These are phyloP conservation scores for Oophaga pumilio DNA, from an alignment of 2,113 vertebrate genomes.

Conservation along the genomic window DNA sequence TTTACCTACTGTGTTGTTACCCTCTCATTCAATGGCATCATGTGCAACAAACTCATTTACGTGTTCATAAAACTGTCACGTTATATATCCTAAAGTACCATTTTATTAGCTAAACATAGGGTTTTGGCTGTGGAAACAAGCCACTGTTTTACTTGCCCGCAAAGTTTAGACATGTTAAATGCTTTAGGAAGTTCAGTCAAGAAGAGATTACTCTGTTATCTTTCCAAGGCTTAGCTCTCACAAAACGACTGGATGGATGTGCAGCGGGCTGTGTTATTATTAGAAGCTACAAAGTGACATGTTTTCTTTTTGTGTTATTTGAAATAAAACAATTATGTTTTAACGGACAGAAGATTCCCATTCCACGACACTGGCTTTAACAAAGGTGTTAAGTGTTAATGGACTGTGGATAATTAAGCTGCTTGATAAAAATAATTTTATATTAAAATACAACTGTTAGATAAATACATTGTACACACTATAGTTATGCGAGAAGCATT, in stretches of 20 bases:
- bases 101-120: conserved; percentile 48
- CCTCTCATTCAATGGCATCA: conserved; percentile 9
- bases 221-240: conserved; percentile 32
- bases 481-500: neutral
- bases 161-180: conserved; percentile 38
- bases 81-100: conserved; percentile 27
- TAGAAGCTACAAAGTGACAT: conserved; percentile 16
- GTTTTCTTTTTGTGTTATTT: conserved; percentile 17
- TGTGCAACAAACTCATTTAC: conserved; percentile 4
- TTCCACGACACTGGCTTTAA: neutral
- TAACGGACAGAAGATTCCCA: neutral
- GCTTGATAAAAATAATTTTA: neutral
- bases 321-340: conserved; percentile 24
- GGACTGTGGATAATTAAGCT: neutral
- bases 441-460: neutral
- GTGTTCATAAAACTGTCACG: conserved; percentile 39
- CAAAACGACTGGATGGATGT: conserved; percentile 12
- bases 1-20: conserved; percentile 42
- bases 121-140: conserved; percentile 28
- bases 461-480: neutral
- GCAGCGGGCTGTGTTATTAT: conserved; percentile 25
- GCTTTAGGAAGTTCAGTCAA: conserved; percentile 45
- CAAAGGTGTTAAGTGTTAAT: conserved; percentile 13
- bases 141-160: conserved; percentile 32
- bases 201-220: conserved; percentile 48